These are phyloP conservation scores for Catharus minimus DNA, from an alignment of 2,113 vertebrate species.

Conservation along the genomic window DNA sequence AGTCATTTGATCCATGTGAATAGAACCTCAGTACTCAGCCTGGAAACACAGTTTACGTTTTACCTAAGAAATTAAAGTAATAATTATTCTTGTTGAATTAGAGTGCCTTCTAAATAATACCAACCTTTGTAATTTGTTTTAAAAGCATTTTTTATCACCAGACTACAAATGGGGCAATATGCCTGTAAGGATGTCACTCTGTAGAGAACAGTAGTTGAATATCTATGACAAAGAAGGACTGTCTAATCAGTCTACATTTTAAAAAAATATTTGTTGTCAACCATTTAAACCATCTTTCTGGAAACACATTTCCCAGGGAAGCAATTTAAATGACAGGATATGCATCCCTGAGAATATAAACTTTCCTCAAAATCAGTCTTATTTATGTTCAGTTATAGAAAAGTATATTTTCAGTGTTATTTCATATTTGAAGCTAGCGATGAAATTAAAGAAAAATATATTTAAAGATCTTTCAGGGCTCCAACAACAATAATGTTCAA, in stretches of 20 bases:
- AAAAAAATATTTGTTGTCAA: constrained; percentile 58
- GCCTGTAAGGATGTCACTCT: neutral
- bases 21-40: neutral
- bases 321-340: constrained; percentile 51
- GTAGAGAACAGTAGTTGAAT: constrained; percentile 28
- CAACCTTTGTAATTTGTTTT: constrained; percentile 25
- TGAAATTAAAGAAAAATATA: constrained; percentile 44
- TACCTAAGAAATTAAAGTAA: constrained; percentile 15
- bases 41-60: neutral
- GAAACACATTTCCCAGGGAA: constrained; percentile 51
- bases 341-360: constrained; percentile 39
- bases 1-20: neutral
- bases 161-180: neutral
- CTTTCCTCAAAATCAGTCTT: constrained; percentile 41
- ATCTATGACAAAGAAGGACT: constrained; percentile 45
- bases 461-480: constrained; percentile 41
- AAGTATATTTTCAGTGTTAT: constrained; percentile 26
- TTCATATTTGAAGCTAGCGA: constrained; percentile 11
- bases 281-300: constrained; percentile 51
- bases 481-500: neutral
- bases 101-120: neutral
- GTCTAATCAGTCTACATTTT: constrained; percentile 54
- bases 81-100: constrained; percentile 3
- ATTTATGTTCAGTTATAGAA: constrained; percentile 37
- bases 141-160: neutral